These are phyloP conservation scores for Protophormia terraenovae DNA, from an alignment of 2,888 invertebrate genomes.

Conservation along the genomic window DNA sequence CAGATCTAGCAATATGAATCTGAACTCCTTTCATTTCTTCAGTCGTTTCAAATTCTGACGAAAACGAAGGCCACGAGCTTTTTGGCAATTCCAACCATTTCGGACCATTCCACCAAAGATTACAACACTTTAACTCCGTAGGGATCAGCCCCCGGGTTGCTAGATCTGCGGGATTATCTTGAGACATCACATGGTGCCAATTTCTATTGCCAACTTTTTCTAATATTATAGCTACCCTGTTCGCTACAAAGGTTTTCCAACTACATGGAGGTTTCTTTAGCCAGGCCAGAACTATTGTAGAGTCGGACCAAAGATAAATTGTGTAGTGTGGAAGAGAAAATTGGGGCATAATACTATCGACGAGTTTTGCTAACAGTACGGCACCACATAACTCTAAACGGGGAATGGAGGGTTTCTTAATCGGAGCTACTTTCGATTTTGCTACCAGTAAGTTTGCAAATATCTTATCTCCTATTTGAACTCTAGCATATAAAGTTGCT, in stretches of 20 bases:
- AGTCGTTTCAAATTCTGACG: too few species aligned
- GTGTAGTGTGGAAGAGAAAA: neutral
- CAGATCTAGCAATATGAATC: neutral
- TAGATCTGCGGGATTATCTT: too few species aligned
- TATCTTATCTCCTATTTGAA: neutral
- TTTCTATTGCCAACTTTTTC: neutral
- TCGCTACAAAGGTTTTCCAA: slow-evolving; percentile 1
- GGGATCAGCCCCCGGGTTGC: neutral
- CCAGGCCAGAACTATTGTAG: neutral
- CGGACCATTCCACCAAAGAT: neutral
- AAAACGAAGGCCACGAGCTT: too few species aligned
- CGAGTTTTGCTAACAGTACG: neutral
- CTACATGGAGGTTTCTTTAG: neutral
- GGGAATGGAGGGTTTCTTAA: neutral
- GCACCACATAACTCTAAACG: slow-evolving; percentile 2
- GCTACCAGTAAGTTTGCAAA: neutral
- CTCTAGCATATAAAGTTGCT: neutral
- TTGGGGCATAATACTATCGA: neutral
- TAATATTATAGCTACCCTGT: neutral
- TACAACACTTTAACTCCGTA: neutral
- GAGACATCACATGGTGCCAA: neutral
- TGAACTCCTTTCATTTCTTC: neutral
- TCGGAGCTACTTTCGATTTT: slow-evolving; percentile 23
- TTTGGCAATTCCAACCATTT: too few species aligned
- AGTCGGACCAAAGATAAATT: neutral